Conservation (phyloP, 2,888 invertebrate genomes). For the Macroteleia sp. region DNA sequence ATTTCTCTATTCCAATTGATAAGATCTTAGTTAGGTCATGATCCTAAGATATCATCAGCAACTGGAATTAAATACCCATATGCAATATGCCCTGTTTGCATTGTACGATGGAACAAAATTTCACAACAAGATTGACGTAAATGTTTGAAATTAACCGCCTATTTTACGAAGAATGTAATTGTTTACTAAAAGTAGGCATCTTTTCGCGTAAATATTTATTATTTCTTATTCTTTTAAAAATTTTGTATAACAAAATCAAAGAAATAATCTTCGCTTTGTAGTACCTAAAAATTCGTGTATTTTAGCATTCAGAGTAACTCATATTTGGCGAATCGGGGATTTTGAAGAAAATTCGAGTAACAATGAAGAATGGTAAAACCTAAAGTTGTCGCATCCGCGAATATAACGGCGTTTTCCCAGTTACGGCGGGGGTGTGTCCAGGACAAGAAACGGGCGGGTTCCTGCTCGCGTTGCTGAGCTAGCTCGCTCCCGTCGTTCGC, state of each 20-base stretch:
- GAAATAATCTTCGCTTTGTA: too few species aligned
- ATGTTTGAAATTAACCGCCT: too few species aligned
- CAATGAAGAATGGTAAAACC: slow-evolving; percentile 49
- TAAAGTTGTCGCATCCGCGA: slow-evolving; percentile 60
- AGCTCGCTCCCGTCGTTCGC: slow-evolving; percentile 79
- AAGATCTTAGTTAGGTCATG: slow-evolving; percentile 47
- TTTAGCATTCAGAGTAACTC: slow-evolving; percentile 47
- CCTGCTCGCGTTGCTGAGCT: slow-evolving; percentile 80
- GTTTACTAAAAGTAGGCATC: too few species aligned
- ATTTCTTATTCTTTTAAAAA: too few species aligned
- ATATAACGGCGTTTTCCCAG: slow-evolving; percentile 67
- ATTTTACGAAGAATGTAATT: too few species aligned
- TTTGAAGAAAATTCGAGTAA: slow-evolving; percentile 46
- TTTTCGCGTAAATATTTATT: too few species aligned
- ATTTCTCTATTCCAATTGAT: slow-evolving; percentile 51
- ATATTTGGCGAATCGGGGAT: slow-evolving; percentile 51
- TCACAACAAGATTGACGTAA: slow-evolving; percentile 44
- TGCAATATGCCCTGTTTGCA: slow-evolving; percentile 1
- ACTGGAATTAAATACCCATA: slow-evolving; percentile 49
- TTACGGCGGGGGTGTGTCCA: slow-evolving; percentile 84
- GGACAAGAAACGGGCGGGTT: slow-evolving; percentile 84
- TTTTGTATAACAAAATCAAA: too few species aligned
- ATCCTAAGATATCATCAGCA: slow-evolving; percentile 54
- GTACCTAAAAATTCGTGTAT: slow-evolving; percentile 11
- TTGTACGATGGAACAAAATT: slow-evolving; percentile 4